Evolutionary conservation across 2,113 vertebrate genomes (phyloP).

Genomic region (Cyphomyrus discorhynchus): DNA sequence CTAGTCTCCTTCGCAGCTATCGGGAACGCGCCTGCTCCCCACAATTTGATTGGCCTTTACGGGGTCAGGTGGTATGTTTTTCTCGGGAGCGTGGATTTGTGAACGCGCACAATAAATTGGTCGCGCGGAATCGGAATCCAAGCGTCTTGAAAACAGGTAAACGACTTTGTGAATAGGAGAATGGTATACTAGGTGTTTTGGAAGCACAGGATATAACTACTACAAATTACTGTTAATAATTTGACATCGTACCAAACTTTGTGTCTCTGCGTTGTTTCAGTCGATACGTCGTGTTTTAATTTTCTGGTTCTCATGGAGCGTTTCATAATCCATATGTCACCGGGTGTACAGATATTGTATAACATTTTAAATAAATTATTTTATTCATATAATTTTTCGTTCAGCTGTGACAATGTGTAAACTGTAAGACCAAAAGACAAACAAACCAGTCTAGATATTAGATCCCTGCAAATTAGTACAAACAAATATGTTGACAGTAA

Average conservation of each 20-base stretch:
- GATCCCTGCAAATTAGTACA: background rate
- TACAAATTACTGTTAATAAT: background rate
- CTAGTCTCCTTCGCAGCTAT: slow-evolving; percentile 44
- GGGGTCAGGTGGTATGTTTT: slow-evolving; percentile 54
- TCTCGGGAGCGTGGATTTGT: slow-evolving; percentile 49
- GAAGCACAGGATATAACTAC: background rate
- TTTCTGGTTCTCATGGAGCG: background rate
- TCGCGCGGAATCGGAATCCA: slow-evolving; percentile 1
- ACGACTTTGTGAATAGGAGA: background rate
- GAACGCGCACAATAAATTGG: slow-evolving; percentile 35
- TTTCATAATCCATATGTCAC: background rate
- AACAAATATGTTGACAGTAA: background rate
- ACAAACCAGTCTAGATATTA: background rate
- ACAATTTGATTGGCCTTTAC: slow-evolving; percentile 53
- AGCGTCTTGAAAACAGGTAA: background rate
- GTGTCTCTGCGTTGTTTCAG: background rate
- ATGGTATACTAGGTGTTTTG: background rate
- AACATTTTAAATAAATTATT: background rate
- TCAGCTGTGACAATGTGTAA: background rate
- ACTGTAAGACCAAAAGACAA: background rate
- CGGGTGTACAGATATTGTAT: background rate
- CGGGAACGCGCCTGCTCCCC: slow-evolving; percentile 60
- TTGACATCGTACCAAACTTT: background rate
- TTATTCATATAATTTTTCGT: background rate
- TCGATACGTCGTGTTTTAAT: background rate